These are phyloP conservation scores for Ctenopoma multispine DNA, from an alignment of 2,797 vertebrate genomes.

Conservation along the genomic window DNA sequence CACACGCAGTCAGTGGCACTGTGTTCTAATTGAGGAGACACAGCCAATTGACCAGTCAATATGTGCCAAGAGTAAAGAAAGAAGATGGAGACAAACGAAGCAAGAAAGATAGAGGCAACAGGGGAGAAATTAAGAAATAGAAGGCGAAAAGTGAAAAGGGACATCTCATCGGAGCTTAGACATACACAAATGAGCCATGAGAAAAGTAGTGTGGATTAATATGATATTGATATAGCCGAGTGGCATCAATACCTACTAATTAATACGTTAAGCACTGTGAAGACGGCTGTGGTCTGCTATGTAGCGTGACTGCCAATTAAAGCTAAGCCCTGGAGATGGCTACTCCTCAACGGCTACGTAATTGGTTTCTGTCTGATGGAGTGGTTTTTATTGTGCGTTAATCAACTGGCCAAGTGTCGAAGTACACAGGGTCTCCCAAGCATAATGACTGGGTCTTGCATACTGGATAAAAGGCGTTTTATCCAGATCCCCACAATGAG, in stretches of 20 bases:
- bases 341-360: slow-evolving; percentile 61
- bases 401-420: slow-evolving; percentile 66
- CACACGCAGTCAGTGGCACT: slow-evolving; percentile 53
- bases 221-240: slow-evolving; percentile 75
- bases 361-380: slow-evolving; percentile 74
- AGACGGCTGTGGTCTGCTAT: slow-evolving; percentile 57
- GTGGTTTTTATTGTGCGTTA: slow-evolving; percentile 70
- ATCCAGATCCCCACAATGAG: slow-evolving; percentile 37
- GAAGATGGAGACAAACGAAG: slow-evolving; percentile 18
- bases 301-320: slow-evolving; percentile 79
- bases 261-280: slow-evolving; percentile 71
- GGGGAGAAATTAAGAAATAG: slow-evolving; percentile 22
- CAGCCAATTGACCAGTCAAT: slow-evolving; percentile 58
- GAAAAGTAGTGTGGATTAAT: slow-evolving; percentile 66
- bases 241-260: slow-evolving; percentile 77
- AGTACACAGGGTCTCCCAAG: slow-evolving; percentile 47
- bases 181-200: slow-evolving; percentile 35
- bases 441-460: slow-evolving; percentile 39
- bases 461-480: slow-evolving; percentile 30
- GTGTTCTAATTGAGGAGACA: slow-evolving; percentile 55
- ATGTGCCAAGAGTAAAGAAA: slow-evolving; percentile 40
- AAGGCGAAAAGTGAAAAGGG: slow-evolving; percentile 17
- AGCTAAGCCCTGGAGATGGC: slow-evolving; percentile 74
- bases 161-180: slow-evolving; percentile 41
- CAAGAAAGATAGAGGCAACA: neutral